A percentile compares a stretch with the other conserved stretches of the same genome.
These are phyloP conservation scores for Antigone vipio DNA, from an alignment of 2,113 vertebrate genomes.

Conservation along the genomic window DNA sequence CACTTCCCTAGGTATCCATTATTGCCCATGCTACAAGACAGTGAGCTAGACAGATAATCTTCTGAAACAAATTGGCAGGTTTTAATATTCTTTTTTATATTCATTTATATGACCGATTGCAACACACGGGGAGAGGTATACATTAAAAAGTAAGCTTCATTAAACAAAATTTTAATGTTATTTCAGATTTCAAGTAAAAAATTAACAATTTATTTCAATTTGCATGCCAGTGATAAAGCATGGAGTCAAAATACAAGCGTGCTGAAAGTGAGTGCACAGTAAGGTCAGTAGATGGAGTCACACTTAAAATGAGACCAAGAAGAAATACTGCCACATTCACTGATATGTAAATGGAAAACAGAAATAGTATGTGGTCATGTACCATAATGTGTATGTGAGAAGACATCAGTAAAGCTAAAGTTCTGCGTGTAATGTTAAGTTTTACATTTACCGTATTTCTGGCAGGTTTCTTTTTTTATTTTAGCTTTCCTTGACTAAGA, in stretches of 20 bases:
- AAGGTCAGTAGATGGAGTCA: neutral
- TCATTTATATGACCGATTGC: neutral
- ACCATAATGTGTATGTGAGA: neutral
- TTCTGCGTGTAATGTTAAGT: neutral
- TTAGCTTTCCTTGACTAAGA: neutral
- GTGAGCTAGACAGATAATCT: neutral
- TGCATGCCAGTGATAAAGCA: neutral
- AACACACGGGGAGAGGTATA: neutral
- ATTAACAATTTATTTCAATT: neutral
- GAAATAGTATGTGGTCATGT: neutral
- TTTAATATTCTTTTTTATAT: neutral
- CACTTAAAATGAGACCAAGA: neutral
- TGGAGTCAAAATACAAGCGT: neutral
- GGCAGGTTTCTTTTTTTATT: neutral
- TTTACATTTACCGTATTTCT: neutral
- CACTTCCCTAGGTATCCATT: neutral
- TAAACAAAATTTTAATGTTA: neutral
- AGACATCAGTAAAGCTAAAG: neutral
- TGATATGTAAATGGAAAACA: neutral
- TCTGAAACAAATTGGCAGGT: neutral
- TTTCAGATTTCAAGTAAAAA: neutral
- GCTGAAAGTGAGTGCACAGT: neutral
- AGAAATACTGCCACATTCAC: neutral
- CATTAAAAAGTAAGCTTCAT: neutral
- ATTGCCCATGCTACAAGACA: neutral